phyloP scores from a whole-genome alignment of 2,888 invertebrate species.

The Philaethria dido region DNA sequence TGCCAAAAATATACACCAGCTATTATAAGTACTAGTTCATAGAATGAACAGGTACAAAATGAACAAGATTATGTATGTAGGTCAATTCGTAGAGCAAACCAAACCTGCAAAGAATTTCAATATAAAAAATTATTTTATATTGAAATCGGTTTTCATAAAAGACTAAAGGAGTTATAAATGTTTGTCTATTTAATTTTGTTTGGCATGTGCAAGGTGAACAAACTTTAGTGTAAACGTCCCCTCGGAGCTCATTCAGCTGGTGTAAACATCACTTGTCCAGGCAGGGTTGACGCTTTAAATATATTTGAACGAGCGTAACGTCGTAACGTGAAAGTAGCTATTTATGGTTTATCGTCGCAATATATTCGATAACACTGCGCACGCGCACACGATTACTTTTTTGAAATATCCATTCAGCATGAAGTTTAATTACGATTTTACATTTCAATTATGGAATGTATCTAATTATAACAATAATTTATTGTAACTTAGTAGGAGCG shows the following conservation, averaged over 20 bases:
- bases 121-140: neutral
- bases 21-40: neutral
- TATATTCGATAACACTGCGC: constrained; percentile 34
- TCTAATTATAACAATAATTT: constrained; percentile 22
- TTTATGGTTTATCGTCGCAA: constrained; percentile 42
- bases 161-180: neutral
- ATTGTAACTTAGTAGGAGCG: neutral
- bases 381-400: constrained; percentile 31
- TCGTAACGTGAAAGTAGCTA: constrained; percentile 43
- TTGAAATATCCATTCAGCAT: constrained; percentile 29
- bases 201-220: constrained; percentile 60
- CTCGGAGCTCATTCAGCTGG: constrained; percentile 60
- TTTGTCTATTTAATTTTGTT: constrained; percentile 38
- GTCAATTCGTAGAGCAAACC: neutral
- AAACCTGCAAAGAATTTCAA: neutral
- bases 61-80: neutral
- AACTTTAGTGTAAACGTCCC: constrained; percentile 68
- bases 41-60: constrained; percentile 6
- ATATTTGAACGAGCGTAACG: constrained; percentile 47
- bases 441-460: constrained; percentile 20
- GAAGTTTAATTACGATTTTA: constrained; percentile 30
- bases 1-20: constrained; percentile 22
- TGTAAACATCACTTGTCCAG: constrained; percentile 69
- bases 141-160: neutral
- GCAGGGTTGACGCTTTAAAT: constrained; percentile 59